Evolutionary conservation across 2,888 invertebrate genomes (phyloP), one percentile per base, ranked within the genome.

Genomic region (Andrena hattorfiana): DNA sequence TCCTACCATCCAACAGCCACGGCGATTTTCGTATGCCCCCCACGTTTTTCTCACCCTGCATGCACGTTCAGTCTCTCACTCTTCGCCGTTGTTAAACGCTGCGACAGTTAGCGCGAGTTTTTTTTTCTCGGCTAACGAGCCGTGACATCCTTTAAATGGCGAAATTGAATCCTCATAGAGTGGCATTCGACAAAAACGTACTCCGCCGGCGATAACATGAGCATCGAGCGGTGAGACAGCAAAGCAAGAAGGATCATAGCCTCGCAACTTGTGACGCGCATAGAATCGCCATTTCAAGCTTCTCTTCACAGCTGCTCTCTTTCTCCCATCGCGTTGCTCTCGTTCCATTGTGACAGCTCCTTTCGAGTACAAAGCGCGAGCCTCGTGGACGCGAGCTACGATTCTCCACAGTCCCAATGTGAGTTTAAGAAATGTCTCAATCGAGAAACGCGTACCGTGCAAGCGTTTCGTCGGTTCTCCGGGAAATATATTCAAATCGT

Each of bases 251-350:
- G 75, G 63, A 75, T 76, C 80, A 74, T 80, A 75, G 77, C 49
- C 54, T 30, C 74, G 78, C 60, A 67, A 77, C 78, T 80, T 78
- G 81, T 81, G 87, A 90, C 85, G 86, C 84, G 87, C 85, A 88
- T 82, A 83, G 84, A 90, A 90, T 91, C 86, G 90, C 89, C 89
- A 89, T 91, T 92, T 89, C 89, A 90, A 88, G 89, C 83, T 82
- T 83, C 85, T 80, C 82, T 71, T 82, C 87, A 71, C 77, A 88
- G 81, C 73, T 75, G 77, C 81, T 70, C 87, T 83, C 85, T 89
- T 81, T 81, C 76, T 77, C 74, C 42, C 69, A 7, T 77, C 77
- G 26, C 48, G 70, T 77, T 80, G 82, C 84, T 85, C 79, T 54
- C 42, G 48, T 68, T 63, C 70, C 82, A 85, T 85, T 86, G 85